phyloP scores from a whole-genome alignment of 1,140 invertebrate genomes.

The Gryon sp. region DNA sequence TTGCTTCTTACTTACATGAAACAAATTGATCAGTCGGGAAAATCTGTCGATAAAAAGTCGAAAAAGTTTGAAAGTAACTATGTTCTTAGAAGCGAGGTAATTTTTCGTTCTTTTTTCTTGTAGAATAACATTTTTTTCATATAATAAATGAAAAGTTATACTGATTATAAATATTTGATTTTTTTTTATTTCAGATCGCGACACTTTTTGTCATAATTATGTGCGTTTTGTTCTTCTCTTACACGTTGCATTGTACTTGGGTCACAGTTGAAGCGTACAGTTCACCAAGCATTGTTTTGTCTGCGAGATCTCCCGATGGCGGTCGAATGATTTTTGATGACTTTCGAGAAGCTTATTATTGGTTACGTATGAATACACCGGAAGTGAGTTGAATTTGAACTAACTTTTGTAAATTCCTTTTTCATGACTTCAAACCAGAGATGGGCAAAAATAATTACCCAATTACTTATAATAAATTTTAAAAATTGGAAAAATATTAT shows the following conservation, averaged over 20 bases:
- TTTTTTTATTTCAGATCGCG: slow-evolving; percentile 84
- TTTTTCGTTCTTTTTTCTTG: neutral
- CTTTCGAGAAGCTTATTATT: slow-evolving; percentile 98
- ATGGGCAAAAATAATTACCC: no score
- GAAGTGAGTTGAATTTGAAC: slow-evolving; percentile 82
- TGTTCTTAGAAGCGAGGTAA: slow-evolving; percentile 92
- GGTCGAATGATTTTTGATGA: slow-evolving; percentile 98
- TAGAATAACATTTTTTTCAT: no score
- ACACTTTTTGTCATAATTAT: slow-evolving; percentile 91
- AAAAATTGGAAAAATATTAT: no score
- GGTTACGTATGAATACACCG: slow-evolving; percentile 98
- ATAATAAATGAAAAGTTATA: neutral
- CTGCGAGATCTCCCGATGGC: slow-evolving; percentile 95
- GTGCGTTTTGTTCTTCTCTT: slow-evolving; percentile 92
- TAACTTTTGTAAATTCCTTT: no score
- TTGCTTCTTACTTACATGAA: slow-evolving; percentile 95
- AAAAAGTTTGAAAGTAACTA: slow-evolving; percentile 90
- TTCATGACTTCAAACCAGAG: no score
- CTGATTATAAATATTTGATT: no score
- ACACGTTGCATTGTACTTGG: slow-evolving; percentile 99
- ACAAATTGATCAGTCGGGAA: slow-evolving; percentile 84
- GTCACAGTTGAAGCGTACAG: slow-evolving; percentile 99
- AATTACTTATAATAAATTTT: no score
- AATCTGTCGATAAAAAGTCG: slow-evolving; percentile 82
- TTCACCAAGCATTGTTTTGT: slow-evolving; percentile 97